Percentiles rank a stretch among this genome's conserved stretches.
These are phyloP conservation scores for Hyles euphorbiae DNA, from an alignment of 1,140 invertebrate species.

Conservation along the genomic window DNA sequence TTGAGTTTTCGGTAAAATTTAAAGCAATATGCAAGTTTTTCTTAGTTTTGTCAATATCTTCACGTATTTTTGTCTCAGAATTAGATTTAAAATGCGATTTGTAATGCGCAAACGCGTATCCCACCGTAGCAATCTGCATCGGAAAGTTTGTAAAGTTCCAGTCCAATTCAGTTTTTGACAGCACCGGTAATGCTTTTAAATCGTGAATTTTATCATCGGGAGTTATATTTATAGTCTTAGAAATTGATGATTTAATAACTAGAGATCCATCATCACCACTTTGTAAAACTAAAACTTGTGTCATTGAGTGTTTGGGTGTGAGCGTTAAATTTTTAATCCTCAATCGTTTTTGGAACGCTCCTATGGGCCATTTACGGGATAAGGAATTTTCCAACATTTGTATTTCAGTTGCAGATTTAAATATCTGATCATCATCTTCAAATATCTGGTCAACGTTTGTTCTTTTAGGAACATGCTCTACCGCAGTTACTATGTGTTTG, in stretches of 20 bases:
- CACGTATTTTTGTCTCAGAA: background rate
- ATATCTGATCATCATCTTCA: slow-evolving; percentile 11
- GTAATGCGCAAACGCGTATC: slow-evolving; percentile 40
- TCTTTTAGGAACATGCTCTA: slow-evolving; percentile 24
- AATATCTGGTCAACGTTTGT: slow-evolving; percentile 13
- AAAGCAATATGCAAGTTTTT: background rate
- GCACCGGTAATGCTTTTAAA: slow-evolving; percentile 28
- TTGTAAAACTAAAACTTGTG: slow-evolving; percentile 42
- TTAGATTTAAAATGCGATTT: too few species aligned
- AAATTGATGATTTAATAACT: slow-evolving; percentile 35
- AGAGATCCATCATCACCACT: slow-evolving; percentile 47
- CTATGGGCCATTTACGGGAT: slow-evolving; percentile 33
- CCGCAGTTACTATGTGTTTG: slow-evolving; percentile 45
- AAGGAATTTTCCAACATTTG: slow-evolving; percentile 39
- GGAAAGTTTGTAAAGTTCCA: slow-evolving; percentile 37
- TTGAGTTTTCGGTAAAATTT: background rate
- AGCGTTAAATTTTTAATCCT: slow-evolving; percentile 50
- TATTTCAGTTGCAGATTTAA: slow-evolving; percentile 32
- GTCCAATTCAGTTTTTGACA: slow-evolving; percentile 35
- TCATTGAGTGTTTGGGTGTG: slow-evolving; percentile 48
- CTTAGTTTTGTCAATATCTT: background rate
- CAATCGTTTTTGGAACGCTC: slow-evolving; percentile 41
- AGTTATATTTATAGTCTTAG: slow-evolving; percentile 25
- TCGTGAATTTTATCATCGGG: slow-evolving; percentile 22
- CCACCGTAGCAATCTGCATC: slow-evolving; percentile 47